Base-by-base conservation (phyloP, 64 coral and sea anemone genomes). In the Acropora tenuis region DNA sequence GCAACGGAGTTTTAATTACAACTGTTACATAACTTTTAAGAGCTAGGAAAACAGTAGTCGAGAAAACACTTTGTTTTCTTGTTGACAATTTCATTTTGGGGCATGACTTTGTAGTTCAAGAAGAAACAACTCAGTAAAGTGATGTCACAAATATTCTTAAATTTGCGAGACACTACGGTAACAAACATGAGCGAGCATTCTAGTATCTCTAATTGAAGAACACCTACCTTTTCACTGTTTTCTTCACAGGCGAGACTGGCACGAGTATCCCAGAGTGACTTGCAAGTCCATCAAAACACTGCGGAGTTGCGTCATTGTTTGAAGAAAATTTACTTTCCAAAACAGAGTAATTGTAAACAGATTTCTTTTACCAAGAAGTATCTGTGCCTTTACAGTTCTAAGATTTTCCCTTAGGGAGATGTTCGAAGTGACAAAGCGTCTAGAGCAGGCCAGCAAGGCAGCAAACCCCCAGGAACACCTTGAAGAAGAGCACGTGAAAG, bases 401-500 rank as follows among this genome's bases (percentile, higher is more conserved):
- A 13, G 53, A 79, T 87, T 72, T 50, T 16, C 50, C 1, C 41
- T 43, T 94, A 10, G 19, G 78, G 60, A 67, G 17, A 98, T 98
- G 96, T 98, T 98, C 88, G 77, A 94, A 66, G 75, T 98, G 17
- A 87, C 96, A 2, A 98, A 94, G 50, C 87, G 96, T 47, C 75
- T 98, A 74, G 93, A 98, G 45, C 96, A 98, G 59, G 96, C 90
- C 4, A 78, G 92, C 18, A 93, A 94, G 85, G 96, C 93, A 5
- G 90, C 90, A 50, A 94, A 92, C 86, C 96, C 96, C 30, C 83
- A 76, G 3, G 96, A 98, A 76, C 96, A 98, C 76, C 78, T 89
- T 77, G 96, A 98, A 86, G 75, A 88, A 6, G 93, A 94, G 67
- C 96, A 95, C 42, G 84, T 98, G 10, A 95, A 95, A 90, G 96